Evolutionary conservation across 2,797 vertebrate species (phyloP), one percentile per base, ranked within the genome.

Genomic region (Buphagus erythrorhynchus): DNA sequence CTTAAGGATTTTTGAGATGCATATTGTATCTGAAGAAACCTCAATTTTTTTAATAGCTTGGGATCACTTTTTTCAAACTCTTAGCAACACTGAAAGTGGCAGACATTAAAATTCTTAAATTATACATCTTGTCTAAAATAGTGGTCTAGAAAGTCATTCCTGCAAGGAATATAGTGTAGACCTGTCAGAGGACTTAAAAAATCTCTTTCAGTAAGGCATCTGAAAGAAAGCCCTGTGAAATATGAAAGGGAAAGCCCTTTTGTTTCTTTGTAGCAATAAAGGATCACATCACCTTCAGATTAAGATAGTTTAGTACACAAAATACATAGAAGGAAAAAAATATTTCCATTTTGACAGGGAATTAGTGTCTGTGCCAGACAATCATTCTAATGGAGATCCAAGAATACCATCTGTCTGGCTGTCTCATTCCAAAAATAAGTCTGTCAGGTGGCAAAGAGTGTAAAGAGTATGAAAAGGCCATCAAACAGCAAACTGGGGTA

Each of bases 321-420:
- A 75, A 89, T 48, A 94, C 82, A 68, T 86, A 58, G 8, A 90
- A 86, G 25, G 35, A 62, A 89, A 93, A 86, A 85, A 80, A 42
- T 31, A 91, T 45, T 93, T 87, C 67, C 24, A 28, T 71, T 94
- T 84, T 79, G 71, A 93, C 63, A 86, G 36, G 13, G 10, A 90
- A 81, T 82, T 91, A 43, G 6, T 35, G 7, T 48, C 51, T 85
- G 20, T 80, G 75, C 61, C 87, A 94, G 54, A 83, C 45, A 86
- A 46, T 63, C 55, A 38, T 43, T 76, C 54, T 77, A 86, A 86
- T 62, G 14, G 66, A 69, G 58, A 93, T 74, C 75, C 75, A 93
- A 89, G 36, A 82, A 54, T 12, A 77, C 87, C 87, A 96, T 94
- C 87, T 95, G 93, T 54, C 81, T 88, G 78, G 8, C 45, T 76